Evolutionary conservation across 2,797 vertebrate species (phyloP), one percentile per base, ranked within the genome.

Genomic region (Anguilla megastoma): DNA sequence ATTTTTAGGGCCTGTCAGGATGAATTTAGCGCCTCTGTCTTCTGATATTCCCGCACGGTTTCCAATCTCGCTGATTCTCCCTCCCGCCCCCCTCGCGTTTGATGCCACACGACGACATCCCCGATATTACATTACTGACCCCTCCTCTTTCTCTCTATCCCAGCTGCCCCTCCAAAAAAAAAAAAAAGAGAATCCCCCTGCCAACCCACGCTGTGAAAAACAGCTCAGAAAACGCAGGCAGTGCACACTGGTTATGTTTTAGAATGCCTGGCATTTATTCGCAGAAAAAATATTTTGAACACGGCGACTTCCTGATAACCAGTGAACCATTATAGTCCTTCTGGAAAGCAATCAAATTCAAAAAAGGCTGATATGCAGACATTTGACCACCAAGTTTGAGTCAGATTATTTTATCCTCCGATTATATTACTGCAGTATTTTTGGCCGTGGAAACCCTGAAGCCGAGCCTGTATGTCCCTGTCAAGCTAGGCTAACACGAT

Each of bases 261-360:
- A 90, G 69, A 84, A 87, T 27, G 79, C 30, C 82, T 60, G 30
- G 89, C 79, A 86, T 85, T 88, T 50, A 80, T 89, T 90, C 85
- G 92, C 56, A 84, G 10, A 0, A 0, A 33, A 85, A 87, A 92
- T 92, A 85, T 63, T 79, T 69, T 79, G 12, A 80, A 89, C 92
- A 91, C 93, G 94, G 89, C 41, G 41, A 45, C 71, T 89, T 91
- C 90, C 88, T 89, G 92, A 95, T 95, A 95, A 96, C 95, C 94
- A 95, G 91, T 76, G 41, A 89, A 94, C 92, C 86, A 89, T 93
- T 95, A 95, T 94, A 95, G 93, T 91, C 83, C 58, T 63, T 24
- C 16, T 76, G 84, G 60, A 71, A 16, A 33, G 80, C n/a, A 7
- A 9, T 54, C 50, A 54, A 54, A 56, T 5, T 27, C 1, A 84